Conservation (phyloP, 2,888 invertebrate species). For the Horisme vitalbata region DNA sequence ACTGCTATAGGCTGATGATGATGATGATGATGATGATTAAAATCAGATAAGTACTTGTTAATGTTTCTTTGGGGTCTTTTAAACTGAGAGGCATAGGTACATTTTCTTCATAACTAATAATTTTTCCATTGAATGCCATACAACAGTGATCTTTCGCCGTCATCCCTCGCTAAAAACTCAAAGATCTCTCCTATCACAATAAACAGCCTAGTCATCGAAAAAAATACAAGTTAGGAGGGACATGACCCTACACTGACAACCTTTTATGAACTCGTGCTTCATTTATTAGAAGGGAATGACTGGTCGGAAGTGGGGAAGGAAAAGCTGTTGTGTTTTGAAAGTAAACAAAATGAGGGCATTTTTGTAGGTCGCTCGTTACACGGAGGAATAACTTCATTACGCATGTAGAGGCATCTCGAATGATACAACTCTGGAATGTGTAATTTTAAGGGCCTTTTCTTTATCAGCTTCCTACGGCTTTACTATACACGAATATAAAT, state of each 20-base stretch:
- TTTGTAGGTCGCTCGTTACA: slow-evolving; percentile 9
- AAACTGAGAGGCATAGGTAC: no score
- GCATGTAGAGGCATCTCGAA: no score
- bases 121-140: no score
- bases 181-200: neutral
- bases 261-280: slow-evolving; percentile 32
- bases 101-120: no score
- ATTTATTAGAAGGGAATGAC: slow-evolving; percentile 33
- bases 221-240: slow-evolving; percentile 24
- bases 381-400: neutral
- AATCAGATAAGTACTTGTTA: no score
- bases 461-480: no score
- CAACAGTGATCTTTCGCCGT: neutral
- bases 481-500: no score
- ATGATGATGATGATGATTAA: no score
- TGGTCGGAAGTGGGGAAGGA: slow-evolving; percentile 20
- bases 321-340: slow-evolving; percentile 30
- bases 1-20: no score
- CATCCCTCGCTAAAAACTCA: neutral
- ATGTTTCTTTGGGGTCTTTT: no score
- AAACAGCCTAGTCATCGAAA: slow-evolving; percentile 23
- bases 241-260: slow-evolving; percentile 30
- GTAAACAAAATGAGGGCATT: slow-evolving; percentile 27
- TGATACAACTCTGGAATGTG: neutral
- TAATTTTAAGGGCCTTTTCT: no score